Conservation (phyloP, 2,797 vertebrate species). For the Coilia nasus region DNA sequence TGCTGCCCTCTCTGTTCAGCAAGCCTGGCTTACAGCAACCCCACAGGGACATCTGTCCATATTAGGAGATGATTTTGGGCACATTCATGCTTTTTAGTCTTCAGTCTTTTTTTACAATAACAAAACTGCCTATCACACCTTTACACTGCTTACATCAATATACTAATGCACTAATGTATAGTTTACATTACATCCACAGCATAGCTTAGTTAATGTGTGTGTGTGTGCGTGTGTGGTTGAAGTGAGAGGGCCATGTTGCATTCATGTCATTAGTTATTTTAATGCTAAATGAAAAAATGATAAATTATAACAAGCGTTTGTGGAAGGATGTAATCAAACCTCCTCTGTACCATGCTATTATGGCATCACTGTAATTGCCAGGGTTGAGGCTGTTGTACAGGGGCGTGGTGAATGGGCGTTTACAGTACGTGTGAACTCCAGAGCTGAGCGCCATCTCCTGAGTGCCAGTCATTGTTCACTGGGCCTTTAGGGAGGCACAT, state of each 20-base stretch:
- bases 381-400: not conserved
- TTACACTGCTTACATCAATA: no score
- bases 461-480: conserved; percentile 32
- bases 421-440: conserved; percentile 33
- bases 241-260: no score
- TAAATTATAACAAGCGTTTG: not conserved
- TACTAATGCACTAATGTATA: no score
- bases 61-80: not conserved
- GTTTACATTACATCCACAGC: no score
- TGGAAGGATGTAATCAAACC: not conserved
- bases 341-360: not conserved
- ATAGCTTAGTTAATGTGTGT: no score
- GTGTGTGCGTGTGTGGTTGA: no score
- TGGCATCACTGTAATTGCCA: not conserved
- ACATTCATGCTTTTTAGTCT: not conserved
- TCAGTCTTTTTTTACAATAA: no score
- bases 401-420: not conserved
- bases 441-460: conserved; percentile 26
- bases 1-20: not conserved
- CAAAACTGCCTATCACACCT: no score
- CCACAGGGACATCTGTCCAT: not conserved
- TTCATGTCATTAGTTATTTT: no score
- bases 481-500: conserved; percentile 12
- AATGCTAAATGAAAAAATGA: no score
- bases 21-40: not conserved